A percentile compares a stretch with the other conserved stretches of the same genome.
Conservation (phyloP, 1,140 invertebrate species). For the Saxidomus purpurata region DNA sequence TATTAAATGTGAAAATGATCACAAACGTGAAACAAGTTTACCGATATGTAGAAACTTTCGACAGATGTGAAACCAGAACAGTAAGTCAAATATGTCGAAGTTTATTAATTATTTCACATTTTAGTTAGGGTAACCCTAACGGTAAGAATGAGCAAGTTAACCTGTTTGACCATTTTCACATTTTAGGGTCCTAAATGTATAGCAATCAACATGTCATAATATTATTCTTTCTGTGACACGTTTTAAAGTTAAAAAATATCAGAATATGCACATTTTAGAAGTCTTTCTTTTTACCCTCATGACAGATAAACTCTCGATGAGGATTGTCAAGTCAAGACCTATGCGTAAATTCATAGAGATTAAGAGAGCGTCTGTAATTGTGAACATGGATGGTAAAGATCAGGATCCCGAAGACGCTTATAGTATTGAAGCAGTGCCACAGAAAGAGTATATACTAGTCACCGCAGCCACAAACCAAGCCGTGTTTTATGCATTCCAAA, state of each 20-base stretch:
- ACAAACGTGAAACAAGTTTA: not conserved
- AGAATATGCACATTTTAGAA: too few relatives aligned
- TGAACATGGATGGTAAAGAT: not conserved
- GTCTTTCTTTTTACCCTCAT: not conserved
- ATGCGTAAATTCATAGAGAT: slow-evolving; percentile 25
- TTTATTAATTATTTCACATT: too few relatives aligned
- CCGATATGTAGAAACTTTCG: not conserved
- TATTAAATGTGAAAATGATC: too few relatives aligned
- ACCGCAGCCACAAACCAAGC: slow-evolving; percentile 65
- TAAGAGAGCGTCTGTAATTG: not conserved
- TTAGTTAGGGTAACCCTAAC: too few relatives aligned
- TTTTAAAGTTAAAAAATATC: too few relatives aligned
- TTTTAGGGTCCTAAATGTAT: too few relatives aligned
- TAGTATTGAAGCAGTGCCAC: slow-evolving; percentile 52
- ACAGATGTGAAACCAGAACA: too few relatives aligned
- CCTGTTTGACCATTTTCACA: too few relatives aligned
- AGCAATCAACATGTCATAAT: too few relatives aligned
- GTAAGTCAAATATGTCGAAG: too few relatives aligned
- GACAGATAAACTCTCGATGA: slow-evolving; percentile 34
- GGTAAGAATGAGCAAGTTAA: too few relatives aligned
- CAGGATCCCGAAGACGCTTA: slow-evolving; percentile 66
- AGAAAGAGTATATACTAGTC: slow-evolving; percentile 64
- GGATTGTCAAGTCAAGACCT: slow-evolving; percentile 24
- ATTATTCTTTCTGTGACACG: too few relatives aligned
- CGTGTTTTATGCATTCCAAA: slow-evolving; percentile 76